Percentiles rank a stretch among this genome's conserved stretches.
phyloP scores from a whole-genome alignment of 2,113 vertebrate species.

The Patagioenas fasciata region DNA sequence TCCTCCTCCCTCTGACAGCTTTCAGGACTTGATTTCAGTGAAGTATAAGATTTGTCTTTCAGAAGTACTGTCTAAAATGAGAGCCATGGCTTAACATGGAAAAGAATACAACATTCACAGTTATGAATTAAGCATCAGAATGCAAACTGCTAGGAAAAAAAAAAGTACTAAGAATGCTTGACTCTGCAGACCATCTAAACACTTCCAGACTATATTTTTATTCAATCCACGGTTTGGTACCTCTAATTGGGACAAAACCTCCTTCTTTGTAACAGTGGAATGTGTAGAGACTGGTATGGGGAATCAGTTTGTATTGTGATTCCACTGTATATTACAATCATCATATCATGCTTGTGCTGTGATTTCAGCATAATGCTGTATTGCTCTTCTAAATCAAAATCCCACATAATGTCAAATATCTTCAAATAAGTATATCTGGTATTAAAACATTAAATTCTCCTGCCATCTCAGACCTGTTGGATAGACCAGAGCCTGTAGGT shows the following conservation, averaged over 20 bases:
- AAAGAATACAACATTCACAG: neutral
- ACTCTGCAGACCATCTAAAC: neutral
- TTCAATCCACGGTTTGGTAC: neutral
- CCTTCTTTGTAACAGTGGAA: neutral
- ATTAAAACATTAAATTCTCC: neutral
- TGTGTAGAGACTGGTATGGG: neutral
- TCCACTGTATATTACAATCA: neutral
- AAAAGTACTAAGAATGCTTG: neutral
- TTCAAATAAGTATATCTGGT: neutral
- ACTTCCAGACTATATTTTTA: neutral
- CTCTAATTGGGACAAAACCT: neutral
- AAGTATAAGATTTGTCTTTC: neutral
- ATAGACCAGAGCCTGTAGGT: neutral
- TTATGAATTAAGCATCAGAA: neutral
- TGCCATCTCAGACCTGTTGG: neutral
- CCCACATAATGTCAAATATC: neutral
- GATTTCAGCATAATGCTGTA: neutral
- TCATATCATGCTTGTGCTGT: neutral
- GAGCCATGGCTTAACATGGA: neutral
- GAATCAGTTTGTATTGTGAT: neutral
- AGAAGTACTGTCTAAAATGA: neutral
- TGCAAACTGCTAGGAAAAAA: neutral
- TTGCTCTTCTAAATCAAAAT: neutral
- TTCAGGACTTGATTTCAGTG: neutral
- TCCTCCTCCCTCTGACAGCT: neutral